These are phyloP conservation scores for Cassiopea andromeda DNA, from an alignment of 30 jellyfish, hydroid and myxozoan species.

Conservation along the genomic window DNA sequence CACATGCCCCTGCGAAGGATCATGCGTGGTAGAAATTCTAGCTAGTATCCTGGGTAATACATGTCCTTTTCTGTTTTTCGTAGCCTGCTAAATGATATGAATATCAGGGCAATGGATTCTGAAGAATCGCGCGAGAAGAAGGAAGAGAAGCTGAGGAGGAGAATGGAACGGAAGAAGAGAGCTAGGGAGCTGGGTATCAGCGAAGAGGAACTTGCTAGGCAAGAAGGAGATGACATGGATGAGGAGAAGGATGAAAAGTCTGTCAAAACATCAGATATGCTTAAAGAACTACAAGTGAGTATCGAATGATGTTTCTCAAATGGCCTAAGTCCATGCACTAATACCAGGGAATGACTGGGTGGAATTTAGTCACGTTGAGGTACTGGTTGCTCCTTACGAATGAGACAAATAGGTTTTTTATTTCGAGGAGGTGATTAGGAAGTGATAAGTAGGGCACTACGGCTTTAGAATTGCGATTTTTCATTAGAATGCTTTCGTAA, in stretches of 20 bases:
- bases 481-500: too few species aligned
- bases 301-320: not conserved
- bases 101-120: constrained; percentile 73
- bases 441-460: too few species aligned
- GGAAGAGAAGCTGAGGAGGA: constrained; percentile 72
- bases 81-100: constrained; percentile 49
- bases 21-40: not conserved
- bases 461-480: too few species aligned
- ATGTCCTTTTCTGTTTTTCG: too few species aligned
- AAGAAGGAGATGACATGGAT: constrained; percentile 63
- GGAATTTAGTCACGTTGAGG: too few species aligned
- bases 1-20: too few species aligned
- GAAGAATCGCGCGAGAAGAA: constrained; percentile 69
- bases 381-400: too few species aligned
- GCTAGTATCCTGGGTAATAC: too few species aligned
- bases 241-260: constrained; percentile 60
- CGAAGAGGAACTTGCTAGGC: constrained; percentile 73
- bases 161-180: constrained; percentile 74
- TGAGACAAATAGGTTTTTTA: too few species aligned
- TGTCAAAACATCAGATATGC: constrained; percentile 54
- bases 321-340: not conserved
- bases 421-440: too few species aligned
- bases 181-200: constrained; percentile 76
- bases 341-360: too few species aligned
- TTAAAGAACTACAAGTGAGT: constrained; percentile 77